These are phyloP conservation scores for Lutraria rhynchaena DNA, from an alignment of 1,140 invertebrate genomes.

Conservation along the genomic window DNA sequence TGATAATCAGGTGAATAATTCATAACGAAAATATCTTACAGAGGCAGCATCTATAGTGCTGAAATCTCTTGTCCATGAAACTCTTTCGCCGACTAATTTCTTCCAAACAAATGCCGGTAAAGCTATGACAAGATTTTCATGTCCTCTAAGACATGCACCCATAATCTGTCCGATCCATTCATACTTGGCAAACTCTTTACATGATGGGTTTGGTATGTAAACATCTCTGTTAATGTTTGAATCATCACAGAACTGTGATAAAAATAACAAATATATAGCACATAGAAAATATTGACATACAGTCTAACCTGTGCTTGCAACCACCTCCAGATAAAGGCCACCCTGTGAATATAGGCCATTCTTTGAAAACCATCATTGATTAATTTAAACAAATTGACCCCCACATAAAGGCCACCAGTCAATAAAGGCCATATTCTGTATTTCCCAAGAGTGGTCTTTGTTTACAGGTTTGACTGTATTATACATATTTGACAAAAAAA, in stretches of 20 bases:
- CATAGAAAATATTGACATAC: neutral
- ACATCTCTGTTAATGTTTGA: slow-evolving; percentile 80
- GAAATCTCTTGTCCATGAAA: slow-evolving; percentile 79
- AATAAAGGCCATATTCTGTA: too few species aligned
- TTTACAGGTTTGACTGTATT: too few species aligned
- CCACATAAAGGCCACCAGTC: too few species aligned
- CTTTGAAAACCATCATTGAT: too few species aligned
- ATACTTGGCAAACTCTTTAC: slow-evolving; percentile 78
- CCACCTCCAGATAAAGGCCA: too few species aligned
- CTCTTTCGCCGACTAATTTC: slow-evolving; percentile 77
- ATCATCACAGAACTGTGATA: slow-evolving; percentile 77
- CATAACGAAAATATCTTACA: slow-evolving; percentile 68
- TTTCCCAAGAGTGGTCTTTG: too few species aligned
- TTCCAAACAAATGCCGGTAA: slow-evolving; percentile 82
- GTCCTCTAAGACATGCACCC: slow-evolving; percentile 81
- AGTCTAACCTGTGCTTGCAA: too few species aligned
- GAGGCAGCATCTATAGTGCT: slow-evolving; percentile 79
- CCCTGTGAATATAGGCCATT: too few species aligned
- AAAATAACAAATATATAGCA: neutral
- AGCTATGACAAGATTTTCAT: slow-evolving; percentile 78
- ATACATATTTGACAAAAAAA: too few species aligned
- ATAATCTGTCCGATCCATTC: slow-evolving; percentile 82
- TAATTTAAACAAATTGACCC: too few species aligned
- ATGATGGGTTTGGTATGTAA: slow-evolving; percentile 80
- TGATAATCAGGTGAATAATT: too few species aligned